phyloP scores from a whole-genome alignment of 2,888 invertebrate species.

The Tridacna gigas region DNA sequence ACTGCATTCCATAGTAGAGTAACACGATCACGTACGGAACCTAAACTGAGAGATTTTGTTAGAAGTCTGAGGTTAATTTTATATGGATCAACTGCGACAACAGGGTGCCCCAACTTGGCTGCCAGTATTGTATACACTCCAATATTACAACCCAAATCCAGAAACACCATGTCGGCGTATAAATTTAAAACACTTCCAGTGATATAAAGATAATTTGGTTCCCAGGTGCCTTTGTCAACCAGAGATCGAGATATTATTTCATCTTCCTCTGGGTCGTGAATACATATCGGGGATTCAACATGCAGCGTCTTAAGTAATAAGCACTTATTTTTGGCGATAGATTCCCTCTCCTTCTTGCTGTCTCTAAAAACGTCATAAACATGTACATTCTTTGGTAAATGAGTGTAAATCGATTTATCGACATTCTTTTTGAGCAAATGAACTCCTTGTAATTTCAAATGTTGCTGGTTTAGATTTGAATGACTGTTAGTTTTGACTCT shows the following conservation, averaged over 20 bases:
- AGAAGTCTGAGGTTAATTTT: constrained; percentile 61
- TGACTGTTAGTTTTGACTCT: constrained; percentile 7
- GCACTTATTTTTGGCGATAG: constrained; percentile 43
- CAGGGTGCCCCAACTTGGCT: constrained; percentile 64
- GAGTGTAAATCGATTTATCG: background rate
- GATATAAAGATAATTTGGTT: constrained; percentile 67
- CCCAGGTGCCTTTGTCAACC: constrained; percentile 67
- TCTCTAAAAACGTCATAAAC: constrained; percentile 49
- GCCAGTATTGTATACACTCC: constrained; percentile 70
- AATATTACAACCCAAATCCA: constrained; percentile 73
- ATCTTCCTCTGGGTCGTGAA: constrained; percentile 64
- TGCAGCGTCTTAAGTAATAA: constrained; percentile 56
- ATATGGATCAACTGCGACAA: constrained; percentile 68
- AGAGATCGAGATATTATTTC: constrained; percentile 65
- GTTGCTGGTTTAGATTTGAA: background rate
- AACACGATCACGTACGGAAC: constrained; percentile 56
- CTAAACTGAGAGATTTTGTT: constrained; percentile 64
- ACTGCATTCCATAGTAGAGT: constrained; percentile 73
- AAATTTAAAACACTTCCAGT: constrained; percentile 57
- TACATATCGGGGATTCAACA: constrained; percentile 67
- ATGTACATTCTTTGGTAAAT: constrained; percentile 36
- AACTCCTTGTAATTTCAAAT: background rate
- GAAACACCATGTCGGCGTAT: constrained; percentile 61
- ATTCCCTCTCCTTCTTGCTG: constrained; percentile 29
- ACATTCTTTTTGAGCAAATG: background rate